phyloP scores from a whole-genome alignment of 2,797 vertebrate species.

The Chelonia mydas region DNA sequence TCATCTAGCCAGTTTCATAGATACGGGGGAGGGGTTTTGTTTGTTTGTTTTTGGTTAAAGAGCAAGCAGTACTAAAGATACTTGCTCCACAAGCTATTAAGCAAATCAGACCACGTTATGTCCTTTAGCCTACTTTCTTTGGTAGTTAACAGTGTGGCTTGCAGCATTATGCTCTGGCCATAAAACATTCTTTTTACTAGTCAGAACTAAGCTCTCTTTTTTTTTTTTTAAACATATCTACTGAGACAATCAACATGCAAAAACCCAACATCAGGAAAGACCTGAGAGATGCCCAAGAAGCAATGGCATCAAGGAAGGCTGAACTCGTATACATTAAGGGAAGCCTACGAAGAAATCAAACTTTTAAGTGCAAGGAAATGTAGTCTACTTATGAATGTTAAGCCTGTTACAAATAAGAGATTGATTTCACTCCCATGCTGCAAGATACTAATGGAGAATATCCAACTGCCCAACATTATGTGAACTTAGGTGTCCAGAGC shows the following conservation, averaged over 20 bases:
- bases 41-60: not conserved
- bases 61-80: not conserved
- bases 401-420: not conserved
- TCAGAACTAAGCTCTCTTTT: not conserved
- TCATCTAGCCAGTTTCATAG: not conserved
- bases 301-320: not conserved
- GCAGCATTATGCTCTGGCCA: no score
- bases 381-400: not conserved
- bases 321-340: not conserved
- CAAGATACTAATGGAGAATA: not conserved
- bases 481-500: not conserved
- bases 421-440: not conserved
- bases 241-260: not conserved
- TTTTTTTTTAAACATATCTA: not conserved
- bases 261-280: not conserved
- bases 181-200: not conserved
- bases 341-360: no score
- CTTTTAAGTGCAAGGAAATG: not conserved
- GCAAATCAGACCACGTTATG: not conserved
- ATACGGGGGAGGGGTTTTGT: not conserved
- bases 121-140: not conserved
- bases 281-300: no score
- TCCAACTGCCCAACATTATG: not conserved
- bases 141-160: not conserved
- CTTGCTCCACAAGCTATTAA: not conserved